Percentiles rank a stretch among this genome's conserved stretches.
Evolutionary conservation across 1,140 invertebrate genomes (phyloP).

Genomic region (Onthophagus taurus): DNA sequence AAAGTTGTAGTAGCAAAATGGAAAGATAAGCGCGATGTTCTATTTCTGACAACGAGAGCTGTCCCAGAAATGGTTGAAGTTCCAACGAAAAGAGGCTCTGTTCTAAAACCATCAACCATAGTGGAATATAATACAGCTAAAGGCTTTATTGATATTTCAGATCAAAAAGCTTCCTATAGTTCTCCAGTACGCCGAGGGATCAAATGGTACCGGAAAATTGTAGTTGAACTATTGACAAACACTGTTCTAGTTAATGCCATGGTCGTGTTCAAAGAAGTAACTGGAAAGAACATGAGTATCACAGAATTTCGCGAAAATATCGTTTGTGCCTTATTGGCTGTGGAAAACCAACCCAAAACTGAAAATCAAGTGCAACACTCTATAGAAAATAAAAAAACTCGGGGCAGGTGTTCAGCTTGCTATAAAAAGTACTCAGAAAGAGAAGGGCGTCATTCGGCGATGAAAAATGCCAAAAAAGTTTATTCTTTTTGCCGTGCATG

Average conservation of each 20-base stretch:
- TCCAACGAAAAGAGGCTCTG: background rate
- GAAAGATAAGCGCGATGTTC: constrained; percentile 27
- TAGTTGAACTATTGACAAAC: background rate
- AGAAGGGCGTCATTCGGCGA: no score
- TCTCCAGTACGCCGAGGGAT: constrained; percentile 3
- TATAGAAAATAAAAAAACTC: no score
- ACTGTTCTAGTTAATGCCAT: background rate
- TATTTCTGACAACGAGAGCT: background rate
- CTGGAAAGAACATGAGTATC: no score
- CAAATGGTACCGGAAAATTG: constrained; percentile 8
- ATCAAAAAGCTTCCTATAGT: background rate
- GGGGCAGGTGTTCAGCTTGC: no score
- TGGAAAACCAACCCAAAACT: no score
- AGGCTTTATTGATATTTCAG: constrained; percentile 3
- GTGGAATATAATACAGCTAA: constrained; percentile 7
- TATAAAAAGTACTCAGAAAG: no score
- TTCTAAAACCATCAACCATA: background rate
- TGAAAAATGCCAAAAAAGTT: no score
- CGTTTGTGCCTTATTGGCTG: no score
- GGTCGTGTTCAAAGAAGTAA: background rate
- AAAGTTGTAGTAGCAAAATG: constrained; percentile 31
- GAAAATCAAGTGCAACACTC: no score
- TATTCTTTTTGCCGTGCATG: no score
- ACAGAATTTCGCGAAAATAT: no score
- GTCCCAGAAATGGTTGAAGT: background rate